Conservation (phyloP, 2,113 vertebrate species). For the Pelusios castaneus region DNA sequence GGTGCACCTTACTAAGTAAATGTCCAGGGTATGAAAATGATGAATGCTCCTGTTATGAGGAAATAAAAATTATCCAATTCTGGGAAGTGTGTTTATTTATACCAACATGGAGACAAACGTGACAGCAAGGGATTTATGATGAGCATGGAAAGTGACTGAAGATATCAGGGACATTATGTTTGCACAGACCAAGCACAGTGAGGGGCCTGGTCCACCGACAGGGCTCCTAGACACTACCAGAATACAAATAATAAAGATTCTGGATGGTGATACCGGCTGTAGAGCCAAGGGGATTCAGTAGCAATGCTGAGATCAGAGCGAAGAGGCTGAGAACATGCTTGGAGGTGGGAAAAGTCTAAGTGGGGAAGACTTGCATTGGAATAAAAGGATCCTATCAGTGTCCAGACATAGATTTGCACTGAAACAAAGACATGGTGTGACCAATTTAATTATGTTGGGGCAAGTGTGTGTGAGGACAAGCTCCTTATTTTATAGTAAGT, state of each 20-base stretch:
- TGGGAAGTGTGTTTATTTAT: background rate
- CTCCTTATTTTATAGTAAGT: background rate
- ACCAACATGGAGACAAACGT: background rate
- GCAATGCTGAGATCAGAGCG: background rate
- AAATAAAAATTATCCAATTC: background rate
- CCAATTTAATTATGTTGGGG: background rate
- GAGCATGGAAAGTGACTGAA: background rate
- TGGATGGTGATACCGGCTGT: background rate
- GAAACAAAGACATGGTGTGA: background rate
- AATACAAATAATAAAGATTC: background rate
- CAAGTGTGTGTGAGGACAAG: rapidly evolving
- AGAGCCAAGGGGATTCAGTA: background rate
- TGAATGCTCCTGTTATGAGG: background rate
- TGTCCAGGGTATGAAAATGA: background rate
- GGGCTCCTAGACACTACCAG: background rate
- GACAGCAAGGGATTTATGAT: background rate
- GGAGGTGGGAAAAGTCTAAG: background rate
- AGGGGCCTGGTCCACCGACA: background rate
- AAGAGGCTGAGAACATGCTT: background rate
- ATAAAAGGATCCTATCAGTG: background rate
- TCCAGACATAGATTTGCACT: background rate
- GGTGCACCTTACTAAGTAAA: too few relatives aligned
- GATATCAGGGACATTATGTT: background rate
- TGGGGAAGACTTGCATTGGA: background rate
- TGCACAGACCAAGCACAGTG: background rate